Base-by-base conservation (phyloP, 1,140 invertebrate species). In the Drosophila persimilis region DNA sequence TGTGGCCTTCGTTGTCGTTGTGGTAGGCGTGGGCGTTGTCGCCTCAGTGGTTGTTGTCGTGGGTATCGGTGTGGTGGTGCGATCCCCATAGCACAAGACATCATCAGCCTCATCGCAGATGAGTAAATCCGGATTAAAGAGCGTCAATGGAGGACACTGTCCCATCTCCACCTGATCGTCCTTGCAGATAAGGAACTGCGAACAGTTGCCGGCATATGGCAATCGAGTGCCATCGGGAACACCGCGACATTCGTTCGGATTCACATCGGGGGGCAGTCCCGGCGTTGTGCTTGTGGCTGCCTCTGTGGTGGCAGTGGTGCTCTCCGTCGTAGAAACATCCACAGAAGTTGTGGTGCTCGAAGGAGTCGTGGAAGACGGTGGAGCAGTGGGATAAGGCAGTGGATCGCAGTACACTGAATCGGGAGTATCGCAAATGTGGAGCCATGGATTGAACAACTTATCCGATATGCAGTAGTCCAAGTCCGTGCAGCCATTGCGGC, bases 351-450 rank as follows among this genome's bases (percentile, higher is more conserved):
- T 67, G 4, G 50, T 55, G 8, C 47, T 17, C 22, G 8, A 20
- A 51, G 51, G n/a, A 17, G 53, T 20, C 1, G 31, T 48, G 13
- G 58, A 59, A 31, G 6, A 24, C 52, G 43, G 45, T 55, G 45
- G 44, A 3, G 57, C 65, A 15, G 81, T 86, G 2, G 83, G 80
- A 58, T 57, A 67, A 0, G 80, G 57, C 44, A 0, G 0, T 2
- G 72, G 72, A 5, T 65, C 13, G n/a, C 83, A 88, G 1, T 17
- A 0, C 7, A 88, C 84, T 0, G 84, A 73, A 1, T 73, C 26
- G 13, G 83, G 84, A 11, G 84, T 89, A 52, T 88, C 84, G 56
- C 84, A 88, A 6, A 89, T 89, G 20, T 77, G 51, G 6, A 79
- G 45, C 48, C 53, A 35, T 0, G 44, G 11, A 39, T 88, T 88